phyloP scores from a whole-genome alignment of 1,140 invertebrate genomes.

The Bombus turneri region DNA sequence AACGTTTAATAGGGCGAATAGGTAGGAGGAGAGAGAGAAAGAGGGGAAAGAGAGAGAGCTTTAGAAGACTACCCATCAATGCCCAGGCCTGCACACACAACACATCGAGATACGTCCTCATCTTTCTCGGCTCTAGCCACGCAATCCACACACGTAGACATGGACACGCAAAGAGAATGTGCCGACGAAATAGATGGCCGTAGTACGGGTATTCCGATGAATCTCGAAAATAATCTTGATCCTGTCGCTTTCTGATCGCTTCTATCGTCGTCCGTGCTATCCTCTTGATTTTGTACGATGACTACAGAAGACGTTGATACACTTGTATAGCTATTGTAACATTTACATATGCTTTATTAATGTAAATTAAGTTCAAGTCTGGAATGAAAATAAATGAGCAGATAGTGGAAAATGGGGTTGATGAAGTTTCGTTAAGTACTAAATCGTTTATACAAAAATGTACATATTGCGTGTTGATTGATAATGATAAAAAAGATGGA shows the following conservation, averaged over 20 bases:
- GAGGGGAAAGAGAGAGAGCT: slow-evolving; percentile 20
- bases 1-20: slow-evolving; percentile 51
- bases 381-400: too few relatives aligned
- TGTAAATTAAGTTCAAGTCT: too few relatives aligned
- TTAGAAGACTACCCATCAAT: slow-evolving; percentile 55
- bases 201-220: slow-evolving; percentile 15
- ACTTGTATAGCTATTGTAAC: too few relatives aligned
- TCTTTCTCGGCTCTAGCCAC: slow-evolving; percentile 9
- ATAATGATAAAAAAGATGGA: too few relatives aligned
- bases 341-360: too few relatives aligned
- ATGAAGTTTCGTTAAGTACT: too few relatives aligned
- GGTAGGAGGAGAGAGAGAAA: slow-evolving; percentile 14
- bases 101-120: slow-evolving; percentile 17
- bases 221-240: slow-evolving; percentile 50
- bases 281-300: too few relatives aligned
- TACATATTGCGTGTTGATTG: too few relatives aligned
- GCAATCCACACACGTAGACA: not conserved
- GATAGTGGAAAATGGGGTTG: too few relatives aligned
- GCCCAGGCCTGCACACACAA: slow-evolving; percentile 32
- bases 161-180: not conserved
- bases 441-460: too few relatives aligned
- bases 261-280: not conserved
- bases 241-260: not conserved
- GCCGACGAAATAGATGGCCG: slow-evolving; percentile 29
- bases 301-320: too few relatives aligned